phyloP scores from a whole-genome alignment of 2,888 invertebrate species.

The Morinoia aosen region DNA sequence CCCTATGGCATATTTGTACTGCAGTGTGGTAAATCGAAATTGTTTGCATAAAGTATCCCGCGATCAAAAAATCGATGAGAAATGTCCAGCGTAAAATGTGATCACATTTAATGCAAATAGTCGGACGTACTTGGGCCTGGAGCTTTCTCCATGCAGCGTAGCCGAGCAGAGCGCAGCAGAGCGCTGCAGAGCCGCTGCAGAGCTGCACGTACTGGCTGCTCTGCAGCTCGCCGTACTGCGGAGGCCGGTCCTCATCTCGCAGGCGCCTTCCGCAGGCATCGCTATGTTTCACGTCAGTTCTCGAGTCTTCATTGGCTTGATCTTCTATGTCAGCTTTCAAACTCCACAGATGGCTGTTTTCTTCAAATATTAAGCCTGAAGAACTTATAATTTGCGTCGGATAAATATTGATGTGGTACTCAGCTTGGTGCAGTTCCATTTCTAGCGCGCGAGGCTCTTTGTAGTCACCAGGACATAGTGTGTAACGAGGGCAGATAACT shows the following conservation, averaged over 20 bases:
- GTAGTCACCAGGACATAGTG: background rate
- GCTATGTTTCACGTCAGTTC: background rate
- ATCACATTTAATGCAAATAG: background rate
- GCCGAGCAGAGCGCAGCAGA: constrained; percentile 16
- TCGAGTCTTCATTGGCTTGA: background rate
- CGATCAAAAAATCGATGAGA: too few species aligned
- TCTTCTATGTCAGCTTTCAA: background rate
- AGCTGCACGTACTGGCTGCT: constrained; percentile 19
- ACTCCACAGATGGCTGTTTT: background rate
- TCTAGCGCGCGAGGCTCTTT: background rate
- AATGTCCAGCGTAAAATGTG: background rate
- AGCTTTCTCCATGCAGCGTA: background rate
- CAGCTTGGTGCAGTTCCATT: constrained; percentile 27
- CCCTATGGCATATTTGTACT: too few species aligned
- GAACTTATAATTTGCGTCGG: constrained; percentile 29
- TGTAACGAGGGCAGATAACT: background rate
- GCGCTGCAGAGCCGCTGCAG: constrained; percentile 17
- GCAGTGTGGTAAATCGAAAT: too few species aligned
- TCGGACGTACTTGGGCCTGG: background rate
- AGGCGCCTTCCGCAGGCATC: background rate
- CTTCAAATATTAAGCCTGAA: background rate
- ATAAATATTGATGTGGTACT: constrained; percentile 38
- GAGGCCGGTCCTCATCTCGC: background rate
- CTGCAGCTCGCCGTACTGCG: background rate
- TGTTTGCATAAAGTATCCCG: too few species aligned